Evolutionary conservation across 2,888 invertebrate genomes (phyloP).

Genomic region (Parnassius apollo): DNA sequence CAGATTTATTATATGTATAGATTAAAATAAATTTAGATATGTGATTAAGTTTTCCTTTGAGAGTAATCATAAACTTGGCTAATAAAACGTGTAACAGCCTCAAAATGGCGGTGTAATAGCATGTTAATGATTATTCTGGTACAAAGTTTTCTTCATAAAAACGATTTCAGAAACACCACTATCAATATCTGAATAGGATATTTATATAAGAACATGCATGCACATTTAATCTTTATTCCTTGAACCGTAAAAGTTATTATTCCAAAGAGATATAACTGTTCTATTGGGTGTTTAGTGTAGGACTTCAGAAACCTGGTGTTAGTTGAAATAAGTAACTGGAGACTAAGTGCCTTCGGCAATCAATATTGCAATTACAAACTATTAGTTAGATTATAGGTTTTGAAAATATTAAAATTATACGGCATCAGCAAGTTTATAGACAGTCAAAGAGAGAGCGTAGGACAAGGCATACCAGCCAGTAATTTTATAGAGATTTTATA

Average conservation of each 20-base stretch:
- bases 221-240: background rate
- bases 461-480: constrained; percentile 6
- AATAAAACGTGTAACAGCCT: no score
- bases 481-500: constrained; percentile 4
- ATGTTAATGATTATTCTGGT: background rate
- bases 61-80: no score
- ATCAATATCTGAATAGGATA: no score
- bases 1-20: no score
- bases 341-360: constrained; percentile 33
- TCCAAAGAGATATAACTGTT: no score
- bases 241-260: no score
- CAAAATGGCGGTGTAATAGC: background rate
- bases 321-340: constrained; percentile 32
- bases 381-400: constrained; percentile 17
- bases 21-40: no score
- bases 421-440: constrained; percentile 14
- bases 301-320: constrained; percentile 22
- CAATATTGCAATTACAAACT: constrained; percentile 20
- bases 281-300: background rate
- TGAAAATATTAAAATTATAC: constrained; percentile 26
- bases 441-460: constrained; percentile 14
- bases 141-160: background rate
- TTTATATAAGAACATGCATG: background rate
- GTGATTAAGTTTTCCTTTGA: no score
- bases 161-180: no score